Conservation (phyloP, 2,888 invertebrate genomes). For the Diarsia brunnea region DNA sequence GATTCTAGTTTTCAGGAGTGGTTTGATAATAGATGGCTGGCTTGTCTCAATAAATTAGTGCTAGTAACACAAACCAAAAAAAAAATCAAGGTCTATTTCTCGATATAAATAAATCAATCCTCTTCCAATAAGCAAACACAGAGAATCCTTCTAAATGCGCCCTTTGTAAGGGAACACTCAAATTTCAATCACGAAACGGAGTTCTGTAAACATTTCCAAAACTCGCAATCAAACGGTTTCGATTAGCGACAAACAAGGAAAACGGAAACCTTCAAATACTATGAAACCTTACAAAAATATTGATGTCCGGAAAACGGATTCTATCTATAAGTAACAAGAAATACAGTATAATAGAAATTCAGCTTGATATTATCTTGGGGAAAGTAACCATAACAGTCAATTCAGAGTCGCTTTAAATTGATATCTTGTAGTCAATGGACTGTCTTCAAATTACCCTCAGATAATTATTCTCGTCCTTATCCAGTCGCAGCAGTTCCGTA, state of each 20-base stretch:
- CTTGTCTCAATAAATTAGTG: no score
- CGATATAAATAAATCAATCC: constrained; percentile 27
- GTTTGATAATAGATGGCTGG: no score
- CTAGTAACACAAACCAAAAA: not conserved
- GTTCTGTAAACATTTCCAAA: constrained; percentile 66
- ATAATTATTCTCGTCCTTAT: no score
- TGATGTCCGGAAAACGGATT: not conserved
- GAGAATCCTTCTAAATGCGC: constrained; percentile 49
- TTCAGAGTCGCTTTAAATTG: no score
- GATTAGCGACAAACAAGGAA: constrained; percentile 63
- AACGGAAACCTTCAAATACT: constrained; percentile 25
- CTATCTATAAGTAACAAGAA: not conserved
- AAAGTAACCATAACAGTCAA: no score
- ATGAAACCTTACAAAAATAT: constrained; percentile 17
- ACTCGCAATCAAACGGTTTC: constrained; percentile 55
- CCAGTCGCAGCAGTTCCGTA: no score
- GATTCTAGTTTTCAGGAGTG: no score
- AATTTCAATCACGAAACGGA: constrained; percentile 69
- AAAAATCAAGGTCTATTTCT: constrained; percentile 15
- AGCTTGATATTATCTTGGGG: no score
- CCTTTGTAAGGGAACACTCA: constrained; percentile 66
- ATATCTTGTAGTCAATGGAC: no score
- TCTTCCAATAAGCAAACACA: constrained; percentile 33
- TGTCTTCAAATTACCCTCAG: no score
- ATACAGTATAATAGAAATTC: no score